Base-by-base conservation (phyloP, 2,113 vertebrate species). In the Trinectes maculatus region DNA sequence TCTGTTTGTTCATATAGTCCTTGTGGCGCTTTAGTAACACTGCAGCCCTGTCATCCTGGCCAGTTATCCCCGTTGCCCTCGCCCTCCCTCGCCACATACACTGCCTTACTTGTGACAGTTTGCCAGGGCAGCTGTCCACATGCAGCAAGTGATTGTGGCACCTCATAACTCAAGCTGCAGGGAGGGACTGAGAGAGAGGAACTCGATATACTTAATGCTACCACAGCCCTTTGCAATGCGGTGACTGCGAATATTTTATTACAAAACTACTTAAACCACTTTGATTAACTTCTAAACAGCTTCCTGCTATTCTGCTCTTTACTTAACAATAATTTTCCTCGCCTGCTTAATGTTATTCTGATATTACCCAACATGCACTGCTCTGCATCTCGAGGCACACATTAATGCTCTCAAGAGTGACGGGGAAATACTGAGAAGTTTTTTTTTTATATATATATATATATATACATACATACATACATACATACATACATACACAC, bases 121-220 rank as follows among this genome's bases (percentile, higher is more conserved):
- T 88, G 80, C 85, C 74, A 70, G 57, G 58, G 67, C 88, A 88
- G 89, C 87, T 89, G 87, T 84, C 62, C 63, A 62, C 63, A 65
- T 64, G 61, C 33, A 61, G 69, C 81, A 81, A 77, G 81, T 85
- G 76, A 85, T 55, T 18, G 60, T 73, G 82, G 51, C 80, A 72
- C 75, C 59, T 71, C 80, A 80, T 91, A 84, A 85, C 57, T 87
- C 73, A 80, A 78, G 8, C 69, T 59, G 28, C 58, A 70, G 48
- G 59, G 15, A 40, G 55, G 68, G 48, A 79, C 33, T 18, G 63
- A 55, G 48, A 52, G 43, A 31, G 5, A 19, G 46, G 40, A 61
- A 59, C 37, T 31, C 37, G 26, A 71, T 54, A 22, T 37, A 44
- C 33, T 18, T 54, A 9, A 58, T 60, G 59, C 40, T 25, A 54